Percentiles rank a stretch among this genome's conserved stretches.
Evolutionary conservation across 2,888 invertebrate species (phyloP).

Genomic region (Pilophorus perplexus): DNA sequence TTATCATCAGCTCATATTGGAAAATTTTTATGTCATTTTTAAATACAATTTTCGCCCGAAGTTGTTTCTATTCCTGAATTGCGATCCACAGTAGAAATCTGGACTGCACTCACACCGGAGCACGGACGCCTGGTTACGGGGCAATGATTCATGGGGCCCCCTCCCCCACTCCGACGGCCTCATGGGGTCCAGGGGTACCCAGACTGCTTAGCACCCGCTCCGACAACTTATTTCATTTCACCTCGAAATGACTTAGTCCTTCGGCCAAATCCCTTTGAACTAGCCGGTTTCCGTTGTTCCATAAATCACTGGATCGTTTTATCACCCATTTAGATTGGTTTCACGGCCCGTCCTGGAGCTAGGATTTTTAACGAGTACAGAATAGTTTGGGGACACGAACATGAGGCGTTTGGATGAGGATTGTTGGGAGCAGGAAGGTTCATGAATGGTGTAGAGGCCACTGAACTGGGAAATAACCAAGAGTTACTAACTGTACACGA

Average conservation of each 20-base stretch:
- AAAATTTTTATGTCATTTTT: too few species aligned
- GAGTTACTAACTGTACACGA: too few species aligned
- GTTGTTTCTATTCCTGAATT: too few species aligned
- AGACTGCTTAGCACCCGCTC: conserved; percentile 35
- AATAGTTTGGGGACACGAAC: conserved; percentile 22
- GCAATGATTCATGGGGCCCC: conserved; percentile 30
- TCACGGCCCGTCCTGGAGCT: conserved; percentile 9
- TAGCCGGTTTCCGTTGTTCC: conserved; percentile 26
- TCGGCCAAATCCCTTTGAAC: conserved; percentile 36
- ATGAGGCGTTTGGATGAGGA: background rate
- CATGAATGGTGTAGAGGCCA: too few species aligned
- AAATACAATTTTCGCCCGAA: too few species aligned
- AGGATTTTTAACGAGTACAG: conserved; percentile 25
- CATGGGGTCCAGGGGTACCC: too few species aligned
- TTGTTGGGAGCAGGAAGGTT: too few species aligned
- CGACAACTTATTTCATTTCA: conserved; percentile 37
- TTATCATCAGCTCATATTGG: too few species aligned
- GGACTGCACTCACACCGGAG: conserved; percentile 27
- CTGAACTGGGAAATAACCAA: too few species aligned
- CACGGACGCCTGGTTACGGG: conserved; percentile 21
- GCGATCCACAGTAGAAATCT: too few species aligned
- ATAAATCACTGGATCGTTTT: conserved; percentile 37
- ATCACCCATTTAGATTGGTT: conserved; percentile 37
- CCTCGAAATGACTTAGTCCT: conserved; percentile 39
- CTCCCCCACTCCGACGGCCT: too few species aligned